Conservation (phyloP, 2,113 vertebrate genomes). For the Saccopteryx leptura region DNA sequence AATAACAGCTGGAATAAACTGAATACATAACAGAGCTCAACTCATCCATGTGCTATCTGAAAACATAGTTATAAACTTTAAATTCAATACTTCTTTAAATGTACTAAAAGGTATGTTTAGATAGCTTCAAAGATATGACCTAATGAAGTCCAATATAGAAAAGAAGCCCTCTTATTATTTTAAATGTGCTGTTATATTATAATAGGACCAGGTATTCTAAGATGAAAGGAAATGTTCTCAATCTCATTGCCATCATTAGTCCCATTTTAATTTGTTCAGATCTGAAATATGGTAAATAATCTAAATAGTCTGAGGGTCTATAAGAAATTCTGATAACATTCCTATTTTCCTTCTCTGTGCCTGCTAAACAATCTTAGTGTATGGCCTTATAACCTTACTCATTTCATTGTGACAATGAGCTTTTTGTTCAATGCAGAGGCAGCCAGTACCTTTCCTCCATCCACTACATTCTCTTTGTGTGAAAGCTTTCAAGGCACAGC, state of each 20-base stretch:
- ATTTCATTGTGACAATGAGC: not conserved
- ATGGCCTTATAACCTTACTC: not conserved
- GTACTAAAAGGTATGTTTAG: slow-evolving; percentile 78
- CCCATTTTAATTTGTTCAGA: not conserved
- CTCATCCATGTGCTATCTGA: slow-evolving; percentile 43
- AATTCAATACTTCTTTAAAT: slow-evolving; percentile 85
- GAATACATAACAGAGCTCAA: slow-evolving; percentile 76
- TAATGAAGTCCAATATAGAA: slow-evolving; percentile 79
- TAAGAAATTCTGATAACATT: not conserved
- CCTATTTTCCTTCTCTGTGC: not conserved
- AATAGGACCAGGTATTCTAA: not conserved
- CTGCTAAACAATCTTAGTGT: not conserved
- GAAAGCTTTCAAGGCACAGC: not conserved
- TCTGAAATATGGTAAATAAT: not conserved
- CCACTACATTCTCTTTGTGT: fast-evolving
- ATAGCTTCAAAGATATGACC: slow-evolving; percentile 78
- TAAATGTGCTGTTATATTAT: not conserved
- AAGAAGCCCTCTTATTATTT: not conserved
- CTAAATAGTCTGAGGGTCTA: not conserved
- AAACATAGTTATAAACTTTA: slow-evolving; percentile 44
- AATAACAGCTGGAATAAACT: slow-evolving; percentile 73
- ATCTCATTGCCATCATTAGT: not conserved
- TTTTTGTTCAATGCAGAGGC: not conserved
- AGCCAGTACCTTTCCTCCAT: fast-evolving
- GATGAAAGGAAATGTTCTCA: not conserved